Evolutionary conservation across 2,888 invertebrate species (phyloP), one percentile per base, ranked within the genome.

Genomic region (Odiellus spinosus): DNA sequence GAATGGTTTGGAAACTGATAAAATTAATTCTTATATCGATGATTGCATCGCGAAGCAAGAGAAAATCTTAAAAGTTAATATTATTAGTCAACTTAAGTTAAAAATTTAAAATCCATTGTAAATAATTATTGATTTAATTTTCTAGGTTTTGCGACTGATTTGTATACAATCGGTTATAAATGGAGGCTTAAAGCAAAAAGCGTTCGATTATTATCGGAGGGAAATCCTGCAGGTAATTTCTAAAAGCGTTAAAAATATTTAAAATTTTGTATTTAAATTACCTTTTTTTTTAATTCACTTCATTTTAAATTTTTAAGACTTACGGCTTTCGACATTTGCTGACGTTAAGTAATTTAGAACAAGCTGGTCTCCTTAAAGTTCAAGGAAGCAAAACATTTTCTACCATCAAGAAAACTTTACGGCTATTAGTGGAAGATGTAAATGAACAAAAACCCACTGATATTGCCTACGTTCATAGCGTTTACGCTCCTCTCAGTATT

Each of bases 101-200:
- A 26, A 33, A 32, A 32, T 14, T 32, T 6, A 42, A 34, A 34
- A 44, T 44, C 15, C 11, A 21, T 14, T 17, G 33, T n/a, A 10
- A 33, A 18, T 20, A 32, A 18, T 15, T 43, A 10, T n/a, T 12
- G 6, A 18, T n/a, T 21, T 42, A 19, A 33, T 32, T 12, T 49
- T 50, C 8, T 53, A 73, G 70, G 70, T 95, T 8, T 70, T 96
- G 35, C 73, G 95, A 10, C 71, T 98, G 5, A 80, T 98, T 51
- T 88, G 90, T 64, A 76, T 96, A 45, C 96, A 98, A 67, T 91
- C 88, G 52, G 74, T 81, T 15, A 86, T 90, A 2, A 84, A 83
- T 47, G 88, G 88, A 15, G 98, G 98, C 0, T 72, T 98, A 3
- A 93, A 93, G 64, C 81, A 79, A 2, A 90, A 90, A 64, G 74